These are phyloP conservation scores for Bursaphelenchus okinawaensis DNA, from an alignment of 2,888 invertebrate species.

Conservation along the genomic window DNA sequence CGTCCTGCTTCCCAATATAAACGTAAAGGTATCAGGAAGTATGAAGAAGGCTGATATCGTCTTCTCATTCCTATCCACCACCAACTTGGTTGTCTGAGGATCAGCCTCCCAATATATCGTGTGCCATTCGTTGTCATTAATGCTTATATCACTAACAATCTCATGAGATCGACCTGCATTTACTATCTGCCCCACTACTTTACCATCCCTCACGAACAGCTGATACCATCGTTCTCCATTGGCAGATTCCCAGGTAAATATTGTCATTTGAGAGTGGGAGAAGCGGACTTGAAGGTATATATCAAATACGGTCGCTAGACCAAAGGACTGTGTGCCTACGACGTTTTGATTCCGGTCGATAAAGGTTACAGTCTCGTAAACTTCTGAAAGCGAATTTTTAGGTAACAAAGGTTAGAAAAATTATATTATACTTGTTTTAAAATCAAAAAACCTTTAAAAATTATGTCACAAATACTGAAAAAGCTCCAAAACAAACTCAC, in stretches of 20 bases:
- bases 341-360: conserved; percentile 50
- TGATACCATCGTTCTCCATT: conserved; percentile 55
- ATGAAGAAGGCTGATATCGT: conserved; percentile 28
- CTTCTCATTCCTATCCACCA: conserved; percentile 27
- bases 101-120: conserved; percentile 34
- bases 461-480: too few species aligned
- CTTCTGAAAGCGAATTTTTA: conserved; percentile 31
- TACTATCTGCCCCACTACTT: conserved; percentile 49
- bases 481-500: conserved; percentile 20
- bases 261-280: conserved; percentile 47
- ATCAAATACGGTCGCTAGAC: conserved; percentile 36
- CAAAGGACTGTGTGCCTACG: conserved; percentile 38
- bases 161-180: conserved; percentile 50
- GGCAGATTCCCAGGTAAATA: conserved; percentile 50
- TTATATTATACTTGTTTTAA: conserved; percentile 1
- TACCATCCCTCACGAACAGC: conserved; percentile 46
- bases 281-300: conserved; percentile 45
- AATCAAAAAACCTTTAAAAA: too few species aligned
- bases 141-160: conserved; percentile 34
- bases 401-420: not conserved
- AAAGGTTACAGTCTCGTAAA: conserved; percentile 50
- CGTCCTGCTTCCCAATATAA: conserved; percentile 28
- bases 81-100: conserved; percentile 27
- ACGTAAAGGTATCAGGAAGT: conserved; percentile 32
- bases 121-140: conserved; percentile 53